A percentile compares a stretch with the other conserved stretches of the same genome.
phyloP scores from a whole-genome alignment of 2,113 vertebrate genomes.

The Heliornis fulica region DNA sequence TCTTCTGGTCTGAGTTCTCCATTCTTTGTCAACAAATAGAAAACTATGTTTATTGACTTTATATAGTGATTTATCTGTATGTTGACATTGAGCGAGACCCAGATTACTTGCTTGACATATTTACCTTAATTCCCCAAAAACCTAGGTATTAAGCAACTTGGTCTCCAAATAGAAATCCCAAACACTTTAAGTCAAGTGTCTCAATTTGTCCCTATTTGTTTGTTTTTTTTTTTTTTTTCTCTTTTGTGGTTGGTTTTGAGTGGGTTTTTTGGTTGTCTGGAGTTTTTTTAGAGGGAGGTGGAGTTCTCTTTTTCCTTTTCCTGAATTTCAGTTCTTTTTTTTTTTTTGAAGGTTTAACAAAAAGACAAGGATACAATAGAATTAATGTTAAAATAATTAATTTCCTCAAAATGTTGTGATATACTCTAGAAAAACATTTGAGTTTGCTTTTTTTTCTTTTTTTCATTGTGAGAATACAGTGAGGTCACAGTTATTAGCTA shows the following conservation, averaged over 20 bases:
- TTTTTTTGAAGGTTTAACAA: background rate
- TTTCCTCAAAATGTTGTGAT: background rate
- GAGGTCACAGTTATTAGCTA: background rate
- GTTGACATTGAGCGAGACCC: background rate
- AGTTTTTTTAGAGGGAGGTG: accelerated
- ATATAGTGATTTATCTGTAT: background rate
- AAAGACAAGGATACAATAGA: background rate
- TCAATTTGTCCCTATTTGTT: background rate
- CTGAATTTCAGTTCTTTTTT: background rate
- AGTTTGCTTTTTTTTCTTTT: background rate
- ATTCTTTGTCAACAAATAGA: background rate
- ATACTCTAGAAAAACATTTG: background rate
- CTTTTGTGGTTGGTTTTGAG: background rate
- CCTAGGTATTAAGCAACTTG: background rate
- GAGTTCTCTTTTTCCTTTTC: no score
- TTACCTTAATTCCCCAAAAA: background rate
- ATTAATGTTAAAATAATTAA: background rate
- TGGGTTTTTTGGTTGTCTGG: no score
- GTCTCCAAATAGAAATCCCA: background rate
- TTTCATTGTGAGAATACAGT: background rate
- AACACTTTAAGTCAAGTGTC: background rate
- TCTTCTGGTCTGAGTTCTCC: background rate
- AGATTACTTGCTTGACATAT: background rate
- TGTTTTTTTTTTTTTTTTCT: background rate
- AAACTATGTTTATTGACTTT: background rate